These are phyloP conservation scores for Morpho deidamia DNA, from an alignment of 2,888 invertebrate species.

Conservation along the genomic window DNA sequence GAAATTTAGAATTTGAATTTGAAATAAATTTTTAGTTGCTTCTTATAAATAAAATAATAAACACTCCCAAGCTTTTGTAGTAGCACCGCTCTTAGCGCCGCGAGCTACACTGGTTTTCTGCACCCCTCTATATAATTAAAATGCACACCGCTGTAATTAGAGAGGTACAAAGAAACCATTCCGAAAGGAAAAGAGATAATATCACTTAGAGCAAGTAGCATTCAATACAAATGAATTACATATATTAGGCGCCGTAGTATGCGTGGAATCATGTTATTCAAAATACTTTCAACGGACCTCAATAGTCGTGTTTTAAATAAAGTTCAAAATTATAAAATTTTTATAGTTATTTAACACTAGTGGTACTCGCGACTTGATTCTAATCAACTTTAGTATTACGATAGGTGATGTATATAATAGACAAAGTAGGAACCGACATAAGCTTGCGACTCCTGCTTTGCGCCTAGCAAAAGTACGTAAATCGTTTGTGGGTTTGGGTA, in stretches of 20 bases:
- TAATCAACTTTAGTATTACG: too few species aligned
- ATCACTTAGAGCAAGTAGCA: conserved; percentile 38
- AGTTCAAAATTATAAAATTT: too few species aligned
- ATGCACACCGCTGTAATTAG: conserved; percentile 56
- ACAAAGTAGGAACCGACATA: too few species aligned
- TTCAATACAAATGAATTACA: conserved; percentile 20
- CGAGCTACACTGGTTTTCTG: conserved; percentile 47
- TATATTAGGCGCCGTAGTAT: conserved; percentile 2
- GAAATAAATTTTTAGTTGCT: too few species aligned
- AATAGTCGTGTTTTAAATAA: too few species aligned
- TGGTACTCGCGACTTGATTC: too few species aligned
- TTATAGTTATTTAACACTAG: too few species aligned
- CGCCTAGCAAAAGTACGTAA: too few species aligned
- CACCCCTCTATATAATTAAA: conserved; percentile 66
- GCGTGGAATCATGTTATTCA: conserved; percentile 22
- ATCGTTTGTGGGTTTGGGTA: too few species aligned
- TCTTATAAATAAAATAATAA: neutral
- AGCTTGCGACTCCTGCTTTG: too few species aligned
- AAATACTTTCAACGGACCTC: neutral
- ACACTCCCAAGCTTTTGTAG: conserved; percentile 9
- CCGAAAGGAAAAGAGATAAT: conserved; percentile 51
- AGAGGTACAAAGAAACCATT: conserved; percentile 55
- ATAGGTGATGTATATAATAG: too few species aligned
- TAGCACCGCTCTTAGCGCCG: conserved; percentile 31
- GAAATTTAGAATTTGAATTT: too few species aligned